Conservation (phyloP, 1,140 invertebrate species). For the Hypothenemus hampei region DNA sequence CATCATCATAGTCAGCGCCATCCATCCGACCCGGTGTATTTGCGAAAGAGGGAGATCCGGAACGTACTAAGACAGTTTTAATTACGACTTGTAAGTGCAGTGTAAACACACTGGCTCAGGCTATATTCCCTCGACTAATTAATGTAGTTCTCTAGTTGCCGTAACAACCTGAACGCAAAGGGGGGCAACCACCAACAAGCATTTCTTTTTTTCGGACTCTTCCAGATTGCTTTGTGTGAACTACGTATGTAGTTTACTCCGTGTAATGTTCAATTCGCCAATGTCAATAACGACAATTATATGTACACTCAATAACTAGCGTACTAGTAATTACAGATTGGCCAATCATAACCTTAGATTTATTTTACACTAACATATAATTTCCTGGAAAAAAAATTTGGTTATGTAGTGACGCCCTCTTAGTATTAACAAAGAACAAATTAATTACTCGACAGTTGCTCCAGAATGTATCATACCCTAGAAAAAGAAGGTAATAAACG, state of each 20-base stretch:
- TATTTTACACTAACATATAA: background rate
- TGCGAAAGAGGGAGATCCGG: constrained; percentile 7
- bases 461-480: constrained; percentile 17
- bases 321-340: background rate
- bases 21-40: too few relatives aligned
- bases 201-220: too few relatives aligned
- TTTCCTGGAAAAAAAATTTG: background rate
- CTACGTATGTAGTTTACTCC: too few relatives aligned
- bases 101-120: constrained; percentile 25
- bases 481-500: constrained; percentile 25
- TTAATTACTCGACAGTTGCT: constrained; percentile 25
- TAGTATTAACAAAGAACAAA: constrained; percentile 7
- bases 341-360: background rate
- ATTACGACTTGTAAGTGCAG: constrained; percentile 27
- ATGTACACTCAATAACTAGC: too few relatives aligned
- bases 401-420: constrained; percentile 10
- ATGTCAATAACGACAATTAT: too few relatives aligned
- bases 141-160: constrained; percentile 21
- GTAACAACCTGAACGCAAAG: constrained; percentile 21
- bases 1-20: too few relatives aligned
- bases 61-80: constrained; percentile 24
- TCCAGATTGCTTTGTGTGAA: too few relatives aligned
- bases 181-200: too few relatives aligned
- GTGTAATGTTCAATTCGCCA: too few relatives aligned
- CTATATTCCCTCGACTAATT: constrained; percentile 27